Evolutionary conservation across 2,888 invertebrate species (phyloP), one percentile per base, ranked within the genome.

Genomic region (Petrophora chlorosata): DNA sequence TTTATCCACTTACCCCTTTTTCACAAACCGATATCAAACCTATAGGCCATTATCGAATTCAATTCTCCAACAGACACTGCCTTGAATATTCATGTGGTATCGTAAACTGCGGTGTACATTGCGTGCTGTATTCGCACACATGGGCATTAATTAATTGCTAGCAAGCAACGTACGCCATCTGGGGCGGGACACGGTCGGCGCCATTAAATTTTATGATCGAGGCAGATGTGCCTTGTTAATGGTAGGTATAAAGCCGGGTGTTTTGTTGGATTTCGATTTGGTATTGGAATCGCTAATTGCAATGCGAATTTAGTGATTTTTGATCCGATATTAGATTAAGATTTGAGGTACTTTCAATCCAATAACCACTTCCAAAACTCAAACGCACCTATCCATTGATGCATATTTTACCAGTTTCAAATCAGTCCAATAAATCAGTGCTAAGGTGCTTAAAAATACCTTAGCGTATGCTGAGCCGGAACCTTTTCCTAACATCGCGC

Each of bases 121-220:
- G 73, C 85, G 70, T 71, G 76, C 68, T 70, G 59, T 79, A 83
- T 80, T 78, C 73, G 79, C 82, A 77, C 72, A 78, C 76, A 77
- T 73, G 74, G 76, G 82, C 72, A 85, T 81, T 86, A 83, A 87
- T 88, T 86, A 85, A 81, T 82, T 77, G 79, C 65, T 60, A 79
- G 70, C 75, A 74, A 81, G 80, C 81, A 73, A 75, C 82, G 71
- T 73, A 73, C 73, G 73, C 65, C 86, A 86, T 79, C 78, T 85
- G 85, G 39, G 69, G 65, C 67, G 67, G 67, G 71, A 77, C 77
- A 77, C 75, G 73, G 73, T 70, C 68, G 63, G 67, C 62, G 61
- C 74, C 79, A 77, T 85, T 85, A 85, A 81, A 80, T 85, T 85
- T 85, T 85, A 85, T 79, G 85, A 78, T 78, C 69, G 72, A 65